Conservation (phyloP, 2,888 invertebrate species). For the Leptopilina syphax region DNA sequence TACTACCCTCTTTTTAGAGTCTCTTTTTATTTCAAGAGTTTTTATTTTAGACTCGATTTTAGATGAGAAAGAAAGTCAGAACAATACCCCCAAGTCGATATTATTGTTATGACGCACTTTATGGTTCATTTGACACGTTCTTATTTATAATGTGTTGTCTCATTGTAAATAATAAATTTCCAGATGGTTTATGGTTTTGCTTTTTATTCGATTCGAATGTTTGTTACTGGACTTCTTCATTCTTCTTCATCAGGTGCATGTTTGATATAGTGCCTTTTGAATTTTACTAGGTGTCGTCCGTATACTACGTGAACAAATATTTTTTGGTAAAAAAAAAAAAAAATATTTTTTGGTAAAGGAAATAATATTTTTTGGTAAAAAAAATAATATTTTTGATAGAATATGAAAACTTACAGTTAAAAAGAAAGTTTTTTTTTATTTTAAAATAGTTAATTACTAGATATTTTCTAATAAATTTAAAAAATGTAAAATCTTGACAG, state of each 20-base stretch:
- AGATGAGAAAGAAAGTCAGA: background rate
- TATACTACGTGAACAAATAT: background rate
- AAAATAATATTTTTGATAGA: no score
- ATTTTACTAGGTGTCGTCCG: background rate
- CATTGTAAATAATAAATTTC: background rate
- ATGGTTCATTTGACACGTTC: background rate
- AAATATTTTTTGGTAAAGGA: no score
- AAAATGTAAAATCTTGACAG: no score
- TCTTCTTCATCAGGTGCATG: background rate
- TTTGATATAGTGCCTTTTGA: background rate
- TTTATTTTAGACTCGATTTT: no score
- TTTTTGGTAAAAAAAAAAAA: no score
- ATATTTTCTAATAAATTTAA: no score
- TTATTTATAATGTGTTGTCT: background rate
- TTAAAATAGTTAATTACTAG: no score
- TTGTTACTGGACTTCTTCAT: background rate
- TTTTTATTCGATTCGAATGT: background rate
- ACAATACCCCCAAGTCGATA: background rate
- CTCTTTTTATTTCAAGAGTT: background rate
- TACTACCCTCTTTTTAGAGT: conserved; percentile 20
- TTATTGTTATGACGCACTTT: conserved; percentile 2
- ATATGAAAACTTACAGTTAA: no score
- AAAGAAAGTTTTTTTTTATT: no score
- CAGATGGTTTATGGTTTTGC: background rate
- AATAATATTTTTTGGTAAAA: no score